Evolutionary conservation across 23 tunicate species (phyloP).

Genomic region (Ascidia mentula): DNA sequence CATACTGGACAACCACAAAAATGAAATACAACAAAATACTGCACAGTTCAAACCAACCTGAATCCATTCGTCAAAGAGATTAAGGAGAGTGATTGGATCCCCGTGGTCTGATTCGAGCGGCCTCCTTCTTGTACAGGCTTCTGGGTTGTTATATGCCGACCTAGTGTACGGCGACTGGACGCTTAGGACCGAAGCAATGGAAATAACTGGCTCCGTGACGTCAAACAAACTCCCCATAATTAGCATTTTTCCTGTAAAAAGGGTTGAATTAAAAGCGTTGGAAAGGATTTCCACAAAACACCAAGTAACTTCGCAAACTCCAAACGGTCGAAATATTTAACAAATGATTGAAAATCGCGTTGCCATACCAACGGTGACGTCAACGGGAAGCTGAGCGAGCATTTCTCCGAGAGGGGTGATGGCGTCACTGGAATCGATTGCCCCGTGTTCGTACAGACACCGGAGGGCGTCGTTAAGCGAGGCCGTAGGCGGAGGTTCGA

Average conservation of each 20-base stretch:
- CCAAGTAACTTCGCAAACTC: not conserved
- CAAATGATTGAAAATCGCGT: not conserved
- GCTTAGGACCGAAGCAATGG: slow-evolving; percentile 76
- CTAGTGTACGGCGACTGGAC: slow-evolving; percentile 94
- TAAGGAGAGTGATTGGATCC: slow-evolving; percentile 87
- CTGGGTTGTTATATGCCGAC: slow-evolving; percentile 86
- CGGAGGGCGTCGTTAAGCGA: slow-evolving; percentile 78
- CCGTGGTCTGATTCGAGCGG: slow-evolving; percentile 93
- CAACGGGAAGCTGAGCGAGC: slow-evolving; percentile 94
- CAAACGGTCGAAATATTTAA: not conserved
- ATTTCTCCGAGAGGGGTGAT: slow-evolving; percentile 92
- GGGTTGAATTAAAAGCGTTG: not conserved
- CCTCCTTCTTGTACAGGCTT: slow-evolving; percentile 68
- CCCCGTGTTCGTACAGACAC: slow-evolving; percentile 76
- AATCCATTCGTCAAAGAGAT: slow-evolving; percentile 94
- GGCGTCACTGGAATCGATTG: slow-evolving; percentile 63
- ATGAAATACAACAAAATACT: no score
- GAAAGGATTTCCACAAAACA: not conserved
- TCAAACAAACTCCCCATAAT: slow-evolving; percentile 97
- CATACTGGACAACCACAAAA: no score
- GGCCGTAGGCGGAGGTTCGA: slow-evolving; percentile 84
- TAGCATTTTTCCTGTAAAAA: slow-evolving; percentile 64
- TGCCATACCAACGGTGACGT: slow-evolving; percentile 81
- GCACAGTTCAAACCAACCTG: no score
- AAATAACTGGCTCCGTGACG: slow-evolving; percentile 81